Evolutionary conservation across 1,140 invertebrate genomes (phyloP).

Genomic region (Phocides pigmalion): DNA sequence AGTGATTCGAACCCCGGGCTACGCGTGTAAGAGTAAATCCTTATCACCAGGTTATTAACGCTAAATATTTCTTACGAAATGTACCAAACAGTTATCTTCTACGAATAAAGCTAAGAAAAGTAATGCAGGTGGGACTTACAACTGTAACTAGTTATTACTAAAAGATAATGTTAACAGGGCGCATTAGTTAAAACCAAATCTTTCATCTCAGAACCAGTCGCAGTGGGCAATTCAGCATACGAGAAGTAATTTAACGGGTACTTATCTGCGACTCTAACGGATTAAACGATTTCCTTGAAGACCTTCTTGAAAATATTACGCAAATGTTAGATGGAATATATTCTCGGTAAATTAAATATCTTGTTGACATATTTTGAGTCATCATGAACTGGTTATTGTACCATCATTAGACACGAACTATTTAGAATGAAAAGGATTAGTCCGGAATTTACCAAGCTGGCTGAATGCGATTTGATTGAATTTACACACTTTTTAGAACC

Average conservation of each 20-base stretch:
- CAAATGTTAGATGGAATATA: background rate
- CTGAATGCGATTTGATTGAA: no score
- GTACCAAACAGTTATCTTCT: constrained; percentile 14
- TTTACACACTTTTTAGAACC: no score
- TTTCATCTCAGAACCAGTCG: constrained; percentile 32
- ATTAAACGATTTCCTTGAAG: constrained; percentile 32
- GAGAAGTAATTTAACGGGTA: constrained; percentile 31
- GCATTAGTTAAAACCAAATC: constrained; percentile 34
- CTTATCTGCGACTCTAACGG: constrained; percentile 33
- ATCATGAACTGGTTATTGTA: no score
- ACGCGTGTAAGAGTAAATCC: no score
- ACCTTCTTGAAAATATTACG: constrained; percentile 31
- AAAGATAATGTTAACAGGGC: constrained; percentile 31
- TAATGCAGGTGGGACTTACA: constrained; percentile 23
- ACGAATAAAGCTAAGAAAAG: constrained; percentile 23
- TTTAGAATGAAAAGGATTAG: no score
- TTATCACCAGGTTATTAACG: no score
- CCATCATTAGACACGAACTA: no score
- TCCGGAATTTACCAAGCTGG: no score
- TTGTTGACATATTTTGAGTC: constrained; percentile 1
- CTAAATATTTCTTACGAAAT: background rate
- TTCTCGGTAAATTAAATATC: constrained; percentile 1
- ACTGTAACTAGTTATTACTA: constrained; percentile 24
- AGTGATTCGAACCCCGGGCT: no score
- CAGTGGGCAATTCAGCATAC: constrained; percentile 24